Evolutionary conservation across 2,888 invertebrate species (phyloP).

Genomic region (Drosophila yooni): DNA sequence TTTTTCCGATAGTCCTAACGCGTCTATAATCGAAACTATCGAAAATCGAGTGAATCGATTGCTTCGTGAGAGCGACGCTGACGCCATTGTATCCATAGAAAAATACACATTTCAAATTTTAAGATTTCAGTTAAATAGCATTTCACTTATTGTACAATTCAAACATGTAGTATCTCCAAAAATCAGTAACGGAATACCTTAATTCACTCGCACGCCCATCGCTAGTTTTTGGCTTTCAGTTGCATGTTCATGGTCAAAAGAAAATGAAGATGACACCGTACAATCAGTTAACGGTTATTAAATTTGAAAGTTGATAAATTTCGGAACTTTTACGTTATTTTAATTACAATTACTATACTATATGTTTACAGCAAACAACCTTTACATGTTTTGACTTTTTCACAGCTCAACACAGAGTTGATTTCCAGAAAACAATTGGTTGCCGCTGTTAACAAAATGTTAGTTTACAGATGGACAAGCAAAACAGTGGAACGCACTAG

Average conservation of each 20-base stretch:
- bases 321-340: not conserved
- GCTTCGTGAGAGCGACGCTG: not conserved
- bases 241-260: not conserved
- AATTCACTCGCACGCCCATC: constrained; percentile 3
- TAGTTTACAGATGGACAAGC: constrained; percentile 18
- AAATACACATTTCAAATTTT: not conserved
- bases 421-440: not conserved
- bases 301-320: not conserved
- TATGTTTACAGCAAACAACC: not conserved
- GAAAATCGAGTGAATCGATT: not conserved
- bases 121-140: not conserved
- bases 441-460: constrained; percentile 11
- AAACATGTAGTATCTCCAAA: not conserved
- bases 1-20: not conserved
- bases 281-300: not conserved
- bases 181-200: not conserved
- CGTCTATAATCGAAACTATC: too few relatives aligned
- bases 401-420: not conserved
- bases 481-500: constrained; percentile 18
- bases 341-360: not conserved
- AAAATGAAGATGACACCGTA: constrained; percentile 3
- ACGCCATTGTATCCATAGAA: not conserved
- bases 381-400: not conserved
- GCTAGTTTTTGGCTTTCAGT: constrained; percentile 8
- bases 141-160: not conserved